phyloP scores from a whole-genome alignment of 2,888 invertebrate species.

The Blastobasis lacticolella region DNA sequence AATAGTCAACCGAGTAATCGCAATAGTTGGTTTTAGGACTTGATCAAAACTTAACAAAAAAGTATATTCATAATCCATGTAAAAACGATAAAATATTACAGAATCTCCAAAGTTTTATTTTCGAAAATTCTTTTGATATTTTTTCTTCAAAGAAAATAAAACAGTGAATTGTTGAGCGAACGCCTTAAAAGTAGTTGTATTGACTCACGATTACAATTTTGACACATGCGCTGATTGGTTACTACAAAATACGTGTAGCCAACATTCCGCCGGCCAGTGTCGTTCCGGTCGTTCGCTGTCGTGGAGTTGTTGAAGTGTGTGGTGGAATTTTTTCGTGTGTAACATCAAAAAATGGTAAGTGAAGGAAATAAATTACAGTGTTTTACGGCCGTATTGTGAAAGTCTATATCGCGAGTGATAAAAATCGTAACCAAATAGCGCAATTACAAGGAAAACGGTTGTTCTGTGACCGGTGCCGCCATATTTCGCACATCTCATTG shows the following conservation, averaged over 20 bases:
- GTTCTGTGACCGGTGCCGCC: slow-evolving; percentile 68
- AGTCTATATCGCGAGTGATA: slow-evolving; percentile 28
- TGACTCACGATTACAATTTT: slow-evolving; percentile 46
- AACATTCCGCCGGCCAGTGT: slow-evolving; percentile 65
- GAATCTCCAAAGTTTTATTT: too few relatives aligned
- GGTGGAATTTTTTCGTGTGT: slow-evolving; percentile 69
- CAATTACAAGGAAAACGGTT: slow-evolving; percentile 43
- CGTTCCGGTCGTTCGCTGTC: slow-evolving; percentile 71
- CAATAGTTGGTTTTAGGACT: neutral
- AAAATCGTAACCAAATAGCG: slow-evolving; percentile 28
- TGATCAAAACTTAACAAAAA: slow-evolving; percentile 9
- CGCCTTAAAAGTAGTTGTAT: slow-evolving; percentile 30
- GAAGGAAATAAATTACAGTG: slow-evolving; percentile 57
- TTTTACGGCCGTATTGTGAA: slow-evolving; percentile 42
- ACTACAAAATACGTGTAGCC: slow-evolving; percentile 52
- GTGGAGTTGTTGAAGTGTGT: slow-evolving; percentile 69
- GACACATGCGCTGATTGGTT: slow-evolving; percentile 71
- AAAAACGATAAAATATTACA: too few relatives aligned
- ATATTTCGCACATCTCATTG: slow-evolving; percentile 68
- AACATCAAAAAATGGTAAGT: slow-evolving; percentile 75
- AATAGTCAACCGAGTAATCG: too few relatives aligned
- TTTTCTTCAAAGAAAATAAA: too few relatives aligned
- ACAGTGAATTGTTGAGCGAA: neutral
- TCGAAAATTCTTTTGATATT: too few relatives aligned
- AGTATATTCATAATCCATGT: neutral